Evolutionary conservation across 2,113 vertebrate species (phyloP).

Genomic region (Falcunculus frontatus): DNA sequence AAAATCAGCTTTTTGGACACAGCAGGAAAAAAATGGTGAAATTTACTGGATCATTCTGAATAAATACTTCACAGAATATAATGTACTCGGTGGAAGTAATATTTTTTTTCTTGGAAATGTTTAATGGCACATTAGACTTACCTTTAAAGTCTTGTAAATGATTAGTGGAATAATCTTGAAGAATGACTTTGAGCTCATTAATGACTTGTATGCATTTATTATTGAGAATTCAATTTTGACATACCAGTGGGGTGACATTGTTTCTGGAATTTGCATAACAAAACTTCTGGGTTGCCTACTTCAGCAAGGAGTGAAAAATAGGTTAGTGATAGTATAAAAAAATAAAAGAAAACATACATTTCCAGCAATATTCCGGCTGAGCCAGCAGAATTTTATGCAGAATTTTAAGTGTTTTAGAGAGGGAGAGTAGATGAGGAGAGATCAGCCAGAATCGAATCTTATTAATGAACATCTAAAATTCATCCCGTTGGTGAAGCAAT

Average conservation of each 20-base stretch:
- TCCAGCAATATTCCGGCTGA: not conserved
- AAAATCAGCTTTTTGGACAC: not conserved
- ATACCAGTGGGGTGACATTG: not conserved
- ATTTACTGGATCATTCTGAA: not conserved
- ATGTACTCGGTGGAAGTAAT: not conserved
- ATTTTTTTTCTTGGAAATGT: not conserved
- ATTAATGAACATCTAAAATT: not conserved
- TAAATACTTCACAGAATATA: not conserved
- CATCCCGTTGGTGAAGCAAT: not conserved
- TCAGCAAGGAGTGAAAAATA: not conserved
- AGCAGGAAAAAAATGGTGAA: not conserved
- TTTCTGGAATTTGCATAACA: not conserved
- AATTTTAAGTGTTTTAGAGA: not conserved
- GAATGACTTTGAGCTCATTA: not conserved
- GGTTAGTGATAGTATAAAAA: not conserved
- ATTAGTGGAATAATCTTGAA: not conserved
- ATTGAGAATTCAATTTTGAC: not conserved
- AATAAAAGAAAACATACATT: rapidly evolving
- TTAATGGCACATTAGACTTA: not conserved
- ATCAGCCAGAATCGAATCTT: not conserved
- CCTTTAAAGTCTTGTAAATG: not conserved
- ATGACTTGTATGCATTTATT: not conserved
- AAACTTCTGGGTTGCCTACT: not conserved
- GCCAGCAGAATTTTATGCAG: not conserved
- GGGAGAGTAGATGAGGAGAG: not conserved